A percentile compares a stretch with the other conserved stretches of the same genome.
Evolutionary conservation across 1,140 invertebrate species (phyloP).

Genomic region (Drosophila novamexicana): DNA sequence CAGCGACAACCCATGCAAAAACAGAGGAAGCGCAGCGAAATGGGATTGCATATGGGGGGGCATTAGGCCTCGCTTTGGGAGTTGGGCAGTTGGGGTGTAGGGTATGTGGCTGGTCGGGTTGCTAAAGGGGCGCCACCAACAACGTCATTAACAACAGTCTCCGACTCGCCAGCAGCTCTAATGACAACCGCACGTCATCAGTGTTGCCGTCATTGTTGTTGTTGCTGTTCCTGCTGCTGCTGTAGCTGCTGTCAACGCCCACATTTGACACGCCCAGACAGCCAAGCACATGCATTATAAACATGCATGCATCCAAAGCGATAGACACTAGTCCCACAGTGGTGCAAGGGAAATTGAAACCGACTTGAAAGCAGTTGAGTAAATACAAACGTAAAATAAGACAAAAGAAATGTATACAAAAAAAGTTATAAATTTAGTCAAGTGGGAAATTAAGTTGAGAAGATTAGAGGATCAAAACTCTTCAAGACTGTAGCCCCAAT

Average conservation of each 20-base stretch:
- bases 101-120: background rate
- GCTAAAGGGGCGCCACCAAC: conserved; percentile 42
- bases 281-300: conserved; percentile 40
- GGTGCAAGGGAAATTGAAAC: background rate
- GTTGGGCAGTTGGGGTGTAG: background rate
- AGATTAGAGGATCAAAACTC: too few relatives aligned
- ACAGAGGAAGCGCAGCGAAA: conserved; percentile 37
- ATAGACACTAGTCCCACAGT: conserved; percentile 16
- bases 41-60: conserved; percentile 18
- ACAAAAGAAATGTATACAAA: background rate
- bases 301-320: conserved; percentile 49
- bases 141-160: conserved; percentile 56
- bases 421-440: background rate
- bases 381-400: background rate
- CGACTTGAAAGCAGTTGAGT: background rate
- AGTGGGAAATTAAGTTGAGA: too few relatives aligned
- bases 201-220: conserved; percentile 42
- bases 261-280: conserved; percentile 67
- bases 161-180: conserved; percentile 54
- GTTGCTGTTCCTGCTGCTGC: conserved; percentile 6
- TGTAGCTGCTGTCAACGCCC: conserved; percentile 49
- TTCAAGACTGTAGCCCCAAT: too few relatives aligned
- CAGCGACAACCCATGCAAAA: conserved; percentile 65
- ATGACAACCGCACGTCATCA: conserved; percentile 81
- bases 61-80: conserved; percentile 15